Evolutionary conservation across 2,888 invertebrate species (phyloP).

Genomic region (Biston stratarius): DNA sequence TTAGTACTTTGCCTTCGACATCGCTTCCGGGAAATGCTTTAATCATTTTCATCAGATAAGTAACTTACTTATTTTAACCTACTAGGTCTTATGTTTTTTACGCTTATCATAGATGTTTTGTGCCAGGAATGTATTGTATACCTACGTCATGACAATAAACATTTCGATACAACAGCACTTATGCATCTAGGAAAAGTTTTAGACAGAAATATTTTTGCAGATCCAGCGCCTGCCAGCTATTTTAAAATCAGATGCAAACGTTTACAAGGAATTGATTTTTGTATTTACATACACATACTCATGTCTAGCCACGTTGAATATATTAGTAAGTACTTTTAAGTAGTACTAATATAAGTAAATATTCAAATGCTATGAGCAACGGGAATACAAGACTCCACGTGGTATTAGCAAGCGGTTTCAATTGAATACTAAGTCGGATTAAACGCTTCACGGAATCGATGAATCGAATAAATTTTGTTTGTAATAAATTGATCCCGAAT

Average conservation of each 20-base stretch:
- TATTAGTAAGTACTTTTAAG: slow-evolving; percentile 22
- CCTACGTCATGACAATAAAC: too few relatives aligned
- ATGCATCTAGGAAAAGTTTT: not conserved
- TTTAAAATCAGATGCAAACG: not conserved
- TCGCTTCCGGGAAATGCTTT: too few relatives aligned
- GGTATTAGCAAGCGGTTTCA: slow-evolving; percentile 38
- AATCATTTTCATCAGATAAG: too few relatives aligned
- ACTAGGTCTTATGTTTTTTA: too few relatives aligned
- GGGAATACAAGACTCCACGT: slow-evolving; percentile 33
- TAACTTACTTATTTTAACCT: too few relatives aligned
- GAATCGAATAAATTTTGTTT: slow-evolving; percentile 41
- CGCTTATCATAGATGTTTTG: too few relatives aligned
- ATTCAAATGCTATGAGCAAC: slow-evolving; percentile 21
- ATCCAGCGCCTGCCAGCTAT: not conserved
- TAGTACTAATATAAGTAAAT: slow-evolving; percentile 14
- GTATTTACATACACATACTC: slow-evolving; percentile 28
- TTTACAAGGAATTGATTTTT: slow-evolving; percentile 14
- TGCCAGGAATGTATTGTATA: too few relatives aligned
- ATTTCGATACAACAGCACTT: too few relatives aligned
- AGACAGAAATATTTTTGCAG: not conserved
- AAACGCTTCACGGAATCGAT: slow-evolving; percentile 46
- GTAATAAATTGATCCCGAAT: slow-evolving; percentile 32
- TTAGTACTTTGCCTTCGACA: too few relatives aligned
- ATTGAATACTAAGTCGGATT: slow-evolving; percentile 48
- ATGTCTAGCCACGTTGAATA: slow-evolving; percentile 25